Evolutionary conservation across 2,113 vertebrate species (phyloP).

Genomic region (Melospiza georgiana): DNA sequence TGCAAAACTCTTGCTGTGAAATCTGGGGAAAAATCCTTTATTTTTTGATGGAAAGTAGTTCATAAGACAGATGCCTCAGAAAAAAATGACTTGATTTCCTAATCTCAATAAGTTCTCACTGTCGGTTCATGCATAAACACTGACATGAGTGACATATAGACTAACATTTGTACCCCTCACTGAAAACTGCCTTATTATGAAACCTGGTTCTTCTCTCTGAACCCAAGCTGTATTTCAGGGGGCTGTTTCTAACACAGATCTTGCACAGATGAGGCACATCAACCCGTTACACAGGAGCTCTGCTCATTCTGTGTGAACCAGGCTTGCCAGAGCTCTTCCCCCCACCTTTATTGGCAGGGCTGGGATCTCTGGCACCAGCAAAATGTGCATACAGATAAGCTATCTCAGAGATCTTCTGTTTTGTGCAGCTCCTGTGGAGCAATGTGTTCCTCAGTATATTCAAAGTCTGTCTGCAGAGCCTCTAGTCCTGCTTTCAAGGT

Average conservation of each 20-base stretch:
- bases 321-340: background rate
- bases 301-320: background rate
- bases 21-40: background rate
- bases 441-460: background rate
- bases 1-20: background rate
- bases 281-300: background rate
- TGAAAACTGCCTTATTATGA: background rate
- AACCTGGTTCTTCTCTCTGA: background rate
- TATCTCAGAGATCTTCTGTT: background rate
- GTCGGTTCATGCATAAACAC: background rate
- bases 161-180: background rate
- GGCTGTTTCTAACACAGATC: background rate
- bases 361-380: background rate
- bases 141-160: background rate
- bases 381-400: background rate
- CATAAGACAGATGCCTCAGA: background rate
- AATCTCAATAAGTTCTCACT: background rate
- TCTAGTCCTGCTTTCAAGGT: background rate
- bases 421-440: background rate
- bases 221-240: background rate
- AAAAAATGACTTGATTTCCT: background rate
- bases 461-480: background rate
- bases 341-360: background rate
- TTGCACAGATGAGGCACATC: background rate
- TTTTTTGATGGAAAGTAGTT: background rate